Evolutionary conservation across 2,888 invertebrate genomes (phyloP), one percentile per base, ranked within the genome.

Genomic region (Lottia gigantea): DNA sequence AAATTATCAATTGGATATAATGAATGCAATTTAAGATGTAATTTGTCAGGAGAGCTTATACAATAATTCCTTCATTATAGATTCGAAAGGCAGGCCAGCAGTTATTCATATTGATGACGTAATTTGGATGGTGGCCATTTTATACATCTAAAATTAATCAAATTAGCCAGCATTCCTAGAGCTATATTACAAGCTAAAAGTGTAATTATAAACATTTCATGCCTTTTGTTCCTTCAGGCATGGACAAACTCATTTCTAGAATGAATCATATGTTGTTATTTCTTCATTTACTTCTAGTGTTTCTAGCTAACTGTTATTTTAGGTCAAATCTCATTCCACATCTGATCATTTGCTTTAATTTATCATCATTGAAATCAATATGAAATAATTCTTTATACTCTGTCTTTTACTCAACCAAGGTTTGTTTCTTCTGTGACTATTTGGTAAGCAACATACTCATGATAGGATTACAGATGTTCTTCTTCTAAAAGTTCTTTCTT

Each of bases 1-100:
- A 68, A 62, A 68, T 68, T 68, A 68, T 63, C 68, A 68, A 68
- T 68, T 68, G 68, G 62, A 68, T 63, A 68, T 68, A 68, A 68
- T 68, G 62, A 68, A 68, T 68, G 68, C 68, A 68, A 68, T 68
- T 68, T 63, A 40, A 68, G 55, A 55, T 55, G 55, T 55, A 55
- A 55, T 55, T 55, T 55, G 55, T 55, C 55, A 55, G 55, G 55
- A 55, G 55, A 55, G 55, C 55, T 55, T 49, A 55, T 63, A 68
- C 68, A 68, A 68, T 68, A 63, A 62, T 62, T 62, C 68, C 23
- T 62, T 68, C 62, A 68, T 68, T 68, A 63, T 68, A 63, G 68
- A 62, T 63, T 63, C 47, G 45, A 46, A 68, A 46, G 68, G 46
- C 62, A 23, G 68, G 63, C 46, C 63, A 31, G 46, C 46, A 46